These are phyloP conservation scores for Trilocha varians DNA, from an alignment of 2,888 invertebrate species.

Conservation along the genomic window DNA sequence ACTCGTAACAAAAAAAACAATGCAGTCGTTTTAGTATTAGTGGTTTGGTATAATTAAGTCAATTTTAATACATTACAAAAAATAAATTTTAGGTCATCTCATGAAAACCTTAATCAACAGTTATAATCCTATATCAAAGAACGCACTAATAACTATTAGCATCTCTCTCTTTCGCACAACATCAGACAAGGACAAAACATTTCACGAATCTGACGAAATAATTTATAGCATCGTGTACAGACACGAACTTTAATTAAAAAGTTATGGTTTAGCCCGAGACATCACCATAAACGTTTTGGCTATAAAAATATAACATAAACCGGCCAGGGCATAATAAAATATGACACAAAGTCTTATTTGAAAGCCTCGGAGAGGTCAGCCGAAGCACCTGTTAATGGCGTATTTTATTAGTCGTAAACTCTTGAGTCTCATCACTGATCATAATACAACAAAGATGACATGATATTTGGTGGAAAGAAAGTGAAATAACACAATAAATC, in stretches of 20 bases:
- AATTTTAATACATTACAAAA: no score
- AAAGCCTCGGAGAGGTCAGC: constrained; percentile 3
- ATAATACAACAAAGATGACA: not conserved
- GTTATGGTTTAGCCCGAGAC: not conserved
- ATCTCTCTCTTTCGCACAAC: not conserved
- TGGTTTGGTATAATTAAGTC: no score
- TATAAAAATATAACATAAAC: not conserved
- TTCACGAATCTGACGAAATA: not conserved
- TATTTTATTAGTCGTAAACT: constrained; percentile 42
- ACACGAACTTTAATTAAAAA: not conserved
- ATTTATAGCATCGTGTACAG: not conserved
- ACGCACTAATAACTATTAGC: no score
- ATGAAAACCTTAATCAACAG: no score
- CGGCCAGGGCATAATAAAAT: not conserved
- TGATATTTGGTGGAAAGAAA: not conserved
- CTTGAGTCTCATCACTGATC: constrained; percentile 15
- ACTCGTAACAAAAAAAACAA: no score
- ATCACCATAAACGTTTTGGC: not conserved
- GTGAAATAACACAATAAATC: no score
- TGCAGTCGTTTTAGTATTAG: no score
- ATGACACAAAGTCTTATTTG: constrained; percentile 5
- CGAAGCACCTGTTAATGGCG: constrained; percentile 14
- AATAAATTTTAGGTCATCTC: no score
- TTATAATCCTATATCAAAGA: no score
- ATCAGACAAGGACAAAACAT: no score